A percentile compares a stretch with the other conserved stretches of the same genome.
Evolutionary conservation across 2,888 invertebrate genomes (phyloP).

Genomic region (Poecilus cupreus): DNA sequence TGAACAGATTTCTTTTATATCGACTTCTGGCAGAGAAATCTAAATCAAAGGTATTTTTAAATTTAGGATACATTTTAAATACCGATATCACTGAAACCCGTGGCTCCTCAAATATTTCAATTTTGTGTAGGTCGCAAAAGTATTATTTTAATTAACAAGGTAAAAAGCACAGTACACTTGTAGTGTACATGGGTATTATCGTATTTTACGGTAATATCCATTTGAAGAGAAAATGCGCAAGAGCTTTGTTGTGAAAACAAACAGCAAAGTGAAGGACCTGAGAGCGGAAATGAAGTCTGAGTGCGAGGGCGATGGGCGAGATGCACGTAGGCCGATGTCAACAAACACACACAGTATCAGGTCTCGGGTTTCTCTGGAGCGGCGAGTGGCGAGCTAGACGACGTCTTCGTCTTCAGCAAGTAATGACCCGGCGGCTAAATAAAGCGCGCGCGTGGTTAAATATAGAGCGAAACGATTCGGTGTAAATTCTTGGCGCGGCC

Average conservation of each 20-base stretch:
- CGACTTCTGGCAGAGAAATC: too few species aligned
- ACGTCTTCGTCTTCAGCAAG: slow-evolving; percentile 40
- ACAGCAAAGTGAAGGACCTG: neutral
- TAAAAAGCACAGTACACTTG: neutral
- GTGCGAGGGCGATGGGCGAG: neutral
- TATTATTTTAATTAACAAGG: too few species aligned
- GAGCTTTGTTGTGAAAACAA: neutral
- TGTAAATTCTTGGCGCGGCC: slow-evolving; percentile 30
- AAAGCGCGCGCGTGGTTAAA: slow-evolving; percentile 19
- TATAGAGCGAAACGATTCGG: slow-evolving; percentile 32
- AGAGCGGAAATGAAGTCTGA: neutral
- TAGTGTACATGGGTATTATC: too few species aligned
- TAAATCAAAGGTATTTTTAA: too few species aligned
- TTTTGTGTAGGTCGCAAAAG: too few species aligned
- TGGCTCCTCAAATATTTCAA: too few species aligned
- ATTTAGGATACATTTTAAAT: too few species aligned
- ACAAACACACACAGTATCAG: slow-evolving; percentile 27
- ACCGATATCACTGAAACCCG: too few species aligned
- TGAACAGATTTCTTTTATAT: too few species aligned
- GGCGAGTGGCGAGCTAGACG: neutral
- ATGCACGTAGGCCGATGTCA: slow-evolving; percentile 48
- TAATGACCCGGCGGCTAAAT: slow-evolving; percentile 47
- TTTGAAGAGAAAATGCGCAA: neutral
- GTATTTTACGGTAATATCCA: neutral
- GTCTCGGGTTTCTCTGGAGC: neutral